Percentiles rank a stretch among this genome's conserved stretches.
Evolutionary conservation across 2,797 vertebrate species (phyloP).

Genomic region (Rhinophrynus dorsalis): DNA sequence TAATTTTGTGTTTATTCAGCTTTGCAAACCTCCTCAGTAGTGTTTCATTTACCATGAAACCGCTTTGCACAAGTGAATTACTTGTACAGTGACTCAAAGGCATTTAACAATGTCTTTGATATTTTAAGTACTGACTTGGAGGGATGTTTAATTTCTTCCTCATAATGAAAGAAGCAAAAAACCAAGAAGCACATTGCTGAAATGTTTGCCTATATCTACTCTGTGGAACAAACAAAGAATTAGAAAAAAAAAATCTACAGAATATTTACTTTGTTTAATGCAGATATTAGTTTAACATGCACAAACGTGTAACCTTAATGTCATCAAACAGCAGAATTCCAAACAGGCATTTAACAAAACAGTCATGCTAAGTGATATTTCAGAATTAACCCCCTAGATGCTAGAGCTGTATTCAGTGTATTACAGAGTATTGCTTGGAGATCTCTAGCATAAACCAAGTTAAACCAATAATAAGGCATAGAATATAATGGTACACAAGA

Average conservation of each 20-base stretch:
- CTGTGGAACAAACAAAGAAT: slow-evolving; percentile 62
- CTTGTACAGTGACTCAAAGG: slow-evolving; percentile 77
- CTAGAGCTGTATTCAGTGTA: no score
- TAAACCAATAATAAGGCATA: no score
- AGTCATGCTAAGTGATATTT: no score
- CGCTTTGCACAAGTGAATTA: slow-evolving; percentile 76
- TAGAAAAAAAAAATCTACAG: slow-evolving; percentile 55
- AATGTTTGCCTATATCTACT: slow-evolving; percentile 64
- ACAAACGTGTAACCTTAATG: slow-evolving; percentile 68
- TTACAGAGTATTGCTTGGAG: no score
- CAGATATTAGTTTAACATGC: slow-evolving; percentile 71
- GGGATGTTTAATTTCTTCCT: slow-evolving; percentile 78
- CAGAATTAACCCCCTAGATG: no score
- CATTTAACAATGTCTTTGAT: slow-evolving; percentile 81
- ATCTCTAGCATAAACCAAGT: no score
- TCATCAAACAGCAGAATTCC: slow-evolving; percentile 47
- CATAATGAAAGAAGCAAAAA: slow-evolving; percentile 70
- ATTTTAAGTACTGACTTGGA: slow-evolving; percentile 80
- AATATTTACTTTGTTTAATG: slow-evolving; percentile 68
- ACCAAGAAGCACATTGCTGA: slow-evolving; percentile 64
- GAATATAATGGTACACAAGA: no score
- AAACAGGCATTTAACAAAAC: no score
- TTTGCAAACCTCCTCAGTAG: slow-evolving; percentile 70
- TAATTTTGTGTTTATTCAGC: slow-evolving; percentile 73
- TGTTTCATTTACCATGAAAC: slow-evolving; percentile 75